Evolutionary conservation across 2,888 invertebrate species (phyloP), one percentile per base, ranked within the genome.

Genomic region (Amphipyra tragopoginis): DNA sequence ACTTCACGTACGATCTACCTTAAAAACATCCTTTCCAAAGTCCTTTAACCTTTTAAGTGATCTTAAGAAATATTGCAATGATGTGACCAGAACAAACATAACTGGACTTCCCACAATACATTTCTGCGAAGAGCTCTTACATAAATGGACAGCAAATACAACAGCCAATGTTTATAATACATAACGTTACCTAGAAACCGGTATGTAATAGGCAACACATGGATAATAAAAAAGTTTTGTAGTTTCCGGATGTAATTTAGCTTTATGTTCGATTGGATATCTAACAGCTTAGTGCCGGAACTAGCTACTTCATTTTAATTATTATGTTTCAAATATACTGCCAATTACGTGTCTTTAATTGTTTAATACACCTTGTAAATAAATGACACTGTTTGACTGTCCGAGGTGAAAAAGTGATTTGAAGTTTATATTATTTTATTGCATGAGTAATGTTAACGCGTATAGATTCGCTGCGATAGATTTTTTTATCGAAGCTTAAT

Each of bases 211-310:
- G n/a, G 40, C 11, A 50, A 56, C 4, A 48, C 29, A 45, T 48
- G 9, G 15, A 49, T 50, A 54, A 64, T 51, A 62, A 29, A 39
- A 72, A 54, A 64, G 39, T 45, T 49, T 42, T 44, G 45, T 47
- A 40, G 15, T 50, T 67, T 64, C 68, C 79, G 79, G 61, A 75
- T 65, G 57, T 68, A 60, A 66, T 65, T 66, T 55, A 72, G 39
- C 43, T 48, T 26, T 14, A 38, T 7, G 14, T 52, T 48, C 33
- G 29, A 47, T 49, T 60, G 49, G 65, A 66, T 59, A 59, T 69
- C 44, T 40, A 72, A 42, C 38, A 38, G 34, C 33, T 47, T 40
- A 54, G 14, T 74, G 59, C 78, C 75, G 75, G 78, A 75, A 74
- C 64, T 52, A 47, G 43, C 39, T 44, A 61, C 42, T 61, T 42